A percentile compares a stretch with the other conserved stretches of the same genome.
Evolutionary conservation across 2,888 invertebrate species (phyloP).

Genomic region (Omphaloscelis lunosa): DNA sequence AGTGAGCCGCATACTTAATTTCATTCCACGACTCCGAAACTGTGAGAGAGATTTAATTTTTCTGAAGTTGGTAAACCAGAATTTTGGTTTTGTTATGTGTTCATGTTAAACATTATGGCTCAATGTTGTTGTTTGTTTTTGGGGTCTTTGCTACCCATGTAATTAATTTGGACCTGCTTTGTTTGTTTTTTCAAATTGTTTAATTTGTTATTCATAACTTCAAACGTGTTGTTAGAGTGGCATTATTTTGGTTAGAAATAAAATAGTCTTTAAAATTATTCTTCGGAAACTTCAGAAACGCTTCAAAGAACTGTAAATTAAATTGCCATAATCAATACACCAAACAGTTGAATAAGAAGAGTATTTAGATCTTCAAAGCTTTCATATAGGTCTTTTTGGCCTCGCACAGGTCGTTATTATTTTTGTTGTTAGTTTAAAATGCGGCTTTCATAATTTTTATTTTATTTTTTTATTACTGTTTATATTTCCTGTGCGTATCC

Average conservation of each 20-base stretch:
- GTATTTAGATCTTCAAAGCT: background rate
- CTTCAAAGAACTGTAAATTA: background rate
- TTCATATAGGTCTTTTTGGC: too few relatives aligned
- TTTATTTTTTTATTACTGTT: too few relatives aligned
- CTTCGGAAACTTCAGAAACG: background rate
- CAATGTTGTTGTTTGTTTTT: slow-evolving; percentile 35
- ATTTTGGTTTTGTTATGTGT: slow-evolving; percentile 44
- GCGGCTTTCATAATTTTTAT: too few relatives aligned
- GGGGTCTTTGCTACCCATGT: slow-evolving; percentile 20
- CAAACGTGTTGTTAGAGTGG: background rate
- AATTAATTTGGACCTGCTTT: slow-evolving; percentile 43
- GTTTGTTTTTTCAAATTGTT: slow-evolving; percentile 46
- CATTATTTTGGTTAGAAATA: slow-evolving; percentile 9
- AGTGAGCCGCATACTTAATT: slow-evolving; percentile 73
- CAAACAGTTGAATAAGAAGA: background rate
- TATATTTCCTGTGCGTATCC: too few relatives aligned
- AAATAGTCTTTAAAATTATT: background rate
- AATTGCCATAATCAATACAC: background rate
- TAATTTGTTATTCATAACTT: slow-evolving; percentile 45
- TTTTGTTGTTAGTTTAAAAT: too few relatives aligned
- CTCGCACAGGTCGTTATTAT: too few relatives aligned
- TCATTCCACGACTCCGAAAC: slow-evolving; percentile 65
- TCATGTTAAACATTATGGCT: slow-evolving; percentile 19
- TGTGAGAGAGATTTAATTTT: slow-evolving; percentile 59
- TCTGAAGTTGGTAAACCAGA: slow-evolving; percentile 47